Base-by-base conservation (phyloP, 2,797 vertebrate species). In the Pelodytes ibericus region DNA sequence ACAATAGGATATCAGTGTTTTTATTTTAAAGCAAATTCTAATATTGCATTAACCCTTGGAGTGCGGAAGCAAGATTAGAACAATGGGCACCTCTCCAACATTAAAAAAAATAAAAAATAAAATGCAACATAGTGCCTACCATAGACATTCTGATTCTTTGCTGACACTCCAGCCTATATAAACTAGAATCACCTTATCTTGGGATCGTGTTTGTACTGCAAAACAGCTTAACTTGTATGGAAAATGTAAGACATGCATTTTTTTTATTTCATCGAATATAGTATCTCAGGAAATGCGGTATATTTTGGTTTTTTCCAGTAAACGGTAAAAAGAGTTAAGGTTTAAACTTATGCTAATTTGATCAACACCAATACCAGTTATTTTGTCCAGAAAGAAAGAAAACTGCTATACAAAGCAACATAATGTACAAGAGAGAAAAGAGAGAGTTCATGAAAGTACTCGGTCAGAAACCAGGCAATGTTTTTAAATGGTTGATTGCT, bases 401-500 rank as follows among this genome's bases (percentile, higher is more conserved):
- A 71, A 77, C 24, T 41, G 70, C 63, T 39, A 58, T 9, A 61
- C 39, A 61, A 78, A 44, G 41, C 63, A 67, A 61, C 25, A 41
- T 36, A 68, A 68, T 60, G 26, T 56, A 53, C 63, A 68, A 56
- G 25, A 61, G 68, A 53, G 70, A 78, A 63, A 68, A 56, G 25
- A 61, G 68, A 53, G 70, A 78, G 70, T 72, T 68, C 62, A 72
- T 72, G 44, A 68, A 72, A 61, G 70, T 72, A 67, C 70, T 56
- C 67, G 75, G 70, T 72, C 76, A 72, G 24, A 59, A 67, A 73
- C 36, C 62, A 67, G 59, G 56, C 62, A 66, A 16, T 69, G 72
- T 79, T 83, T 69, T 53, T 62, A 69, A 75, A 80, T 25, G 39
- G 72, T 75, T 75, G 56, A 62, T 44, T 56, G 56, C 56, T 64